These are phyloP conservation scores for Sminthopsis crassicaudata DNA, from an alignment of 2,113 vertebrate genomes.

Conservation along the genomic window DNA sequence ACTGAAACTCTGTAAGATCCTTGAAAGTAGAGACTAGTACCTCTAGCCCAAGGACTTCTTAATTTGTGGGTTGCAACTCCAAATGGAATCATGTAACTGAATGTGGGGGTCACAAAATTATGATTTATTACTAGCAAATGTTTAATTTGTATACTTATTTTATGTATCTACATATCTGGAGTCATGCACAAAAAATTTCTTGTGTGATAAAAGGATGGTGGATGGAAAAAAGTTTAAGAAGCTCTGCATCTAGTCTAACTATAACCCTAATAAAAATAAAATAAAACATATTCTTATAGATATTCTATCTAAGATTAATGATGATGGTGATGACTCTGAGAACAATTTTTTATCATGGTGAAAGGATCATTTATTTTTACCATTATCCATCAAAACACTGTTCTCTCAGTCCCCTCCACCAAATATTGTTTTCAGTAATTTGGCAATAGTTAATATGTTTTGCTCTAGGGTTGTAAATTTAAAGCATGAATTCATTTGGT, in stretches of 20 bases:
- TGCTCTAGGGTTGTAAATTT: constrained; percentile 39
- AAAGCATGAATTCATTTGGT: neutral
- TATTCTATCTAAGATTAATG: neutral
- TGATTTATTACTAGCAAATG: no score
- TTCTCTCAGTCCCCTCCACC: neutral
- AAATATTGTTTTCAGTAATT: constrained; percentile 28
- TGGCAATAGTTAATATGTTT: neutral
- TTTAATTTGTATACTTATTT: no score
- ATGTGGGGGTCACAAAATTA: no score
- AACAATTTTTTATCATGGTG: neutral
- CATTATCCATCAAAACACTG: neutral
- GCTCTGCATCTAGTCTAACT: neutral
- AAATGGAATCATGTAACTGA: no score
- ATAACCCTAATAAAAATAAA: neutral
- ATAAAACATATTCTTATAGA: neutral
- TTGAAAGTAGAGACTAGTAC: neutral
- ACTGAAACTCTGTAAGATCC: neutral
- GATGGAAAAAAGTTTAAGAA: no score
- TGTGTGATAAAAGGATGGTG: no score
- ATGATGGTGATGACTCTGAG: neutral
- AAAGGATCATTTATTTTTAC: neutral
- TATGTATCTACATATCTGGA: no score
- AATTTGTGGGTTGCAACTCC: no score
- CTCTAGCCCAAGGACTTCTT: no score
- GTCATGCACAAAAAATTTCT: no score